Base-by-base conservation (phyloP, 2,888 invertebrate genomes). In the Agrochola circellaris region DNA sequence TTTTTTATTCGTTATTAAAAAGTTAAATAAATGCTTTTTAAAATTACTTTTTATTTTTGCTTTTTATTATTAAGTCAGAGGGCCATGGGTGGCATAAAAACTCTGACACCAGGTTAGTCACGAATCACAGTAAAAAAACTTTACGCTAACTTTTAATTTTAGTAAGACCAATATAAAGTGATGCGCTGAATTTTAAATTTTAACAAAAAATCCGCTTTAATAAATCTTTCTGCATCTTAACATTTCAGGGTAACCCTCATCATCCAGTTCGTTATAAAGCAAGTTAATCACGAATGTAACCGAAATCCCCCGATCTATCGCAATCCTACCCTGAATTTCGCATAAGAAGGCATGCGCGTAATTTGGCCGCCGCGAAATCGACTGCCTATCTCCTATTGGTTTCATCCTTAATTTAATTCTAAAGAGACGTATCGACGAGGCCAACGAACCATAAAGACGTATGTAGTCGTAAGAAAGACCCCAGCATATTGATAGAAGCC, bases 341-440 rank as follows among this genome's bases (percentile, higher is more conserved):
- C 84, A 84, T 88, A 88, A 82, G 84, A 82, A 87, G 85, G 83
- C 87, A 87, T 87, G 88, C 89, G 88, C 85, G 90, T 91, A 93
- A 93, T 93, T 93, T 92, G 88, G 89, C 88, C 88, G 83, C 90
- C 89, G 85, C 89, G 90, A 91, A 93, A 92, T 93, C 93, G 92
- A 79, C 89, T 86, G 81, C 91, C 91, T 92, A 90, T 92, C 90
- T 91, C 86, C 60, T 85, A 92, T 94, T 92, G 95, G 95, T 93
- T 95, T 95, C 93, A 94, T 93, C 93, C 95, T 92, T 94, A 95
- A 95, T 96, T 96, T 95, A 95, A 95, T 95, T 94, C 92, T 93
- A 94, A 94, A 93, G 93, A 95, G 93, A 95, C 92, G 91, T 93
- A 96, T 95, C 88, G 94, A 91, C 88, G 91, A 88, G 91, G 80